A percentile compares a stretch with the other conserved stretches of the same genome.
Evolutionary conservation across 2,888 invertebrate genomes (phyloP).

Genomic region (Petrolisthes manimaculis): DNA sequence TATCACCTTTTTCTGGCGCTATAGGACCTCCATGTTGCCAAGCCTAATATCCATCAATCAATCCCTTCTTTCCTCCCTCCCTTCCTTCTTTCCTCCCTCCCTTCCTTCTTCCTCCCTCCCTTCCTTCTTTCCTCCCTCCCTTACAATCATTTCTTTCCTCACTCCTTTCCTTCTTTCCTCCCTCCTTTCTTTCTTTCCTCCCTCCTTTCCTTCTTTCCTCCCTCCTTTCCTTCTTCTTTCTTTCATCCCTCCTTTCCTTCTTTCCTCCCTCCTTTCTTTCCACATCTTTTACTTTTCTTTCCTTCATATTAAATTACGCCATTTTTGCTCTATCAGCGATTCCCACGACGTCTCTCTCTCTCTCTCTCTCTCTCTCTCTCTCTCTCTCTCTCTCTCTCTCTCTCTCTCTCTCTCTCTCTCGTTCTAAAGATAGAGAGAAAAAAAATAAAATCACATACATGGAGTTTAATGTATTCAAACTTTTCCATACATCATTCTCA

Average conservation of each 20-base stretch:
- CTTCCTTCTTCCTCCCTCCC: not conserved
- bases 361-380: not conserved
- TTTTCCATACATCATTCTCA: too few species aligned
- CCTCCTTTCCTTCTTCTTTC: not conserved
- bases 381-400: conserved; percentile 4
- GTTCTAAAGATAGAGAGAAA: too few species aligned
- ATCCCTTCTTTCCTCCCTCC: not conserved
- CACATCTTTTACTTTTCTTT: not conserved
- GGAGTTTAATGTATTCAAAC: too few species aligned
- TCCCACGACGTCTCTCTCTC: too few species aligned
- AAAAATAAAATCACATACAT: too few species aligned
- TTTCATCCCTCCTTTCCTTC: not conserved
- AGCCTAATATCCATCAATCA: too few species aligned
- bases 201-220: not conserved
- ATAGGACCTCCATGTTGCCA: too few species aligned
- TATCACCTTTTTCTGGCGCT: too few species aligned
- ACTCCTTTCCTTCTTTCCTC: not conserved
- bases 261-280: not conserved
- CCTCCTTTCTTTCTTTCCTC: not conserved
- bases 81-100: not conserved
- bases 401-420: not conserved
- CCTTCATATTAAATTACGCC: not conserved
- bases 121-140: not conserved
- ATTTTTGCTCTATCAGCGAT: not conserved
- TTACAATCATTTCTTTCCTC: not conserved